These are phyloP conservation scores for Latrodectus elegans DNA, from an alignment of 2,888 invertebrate genomes.

Conservation along the genomic window DNA sequence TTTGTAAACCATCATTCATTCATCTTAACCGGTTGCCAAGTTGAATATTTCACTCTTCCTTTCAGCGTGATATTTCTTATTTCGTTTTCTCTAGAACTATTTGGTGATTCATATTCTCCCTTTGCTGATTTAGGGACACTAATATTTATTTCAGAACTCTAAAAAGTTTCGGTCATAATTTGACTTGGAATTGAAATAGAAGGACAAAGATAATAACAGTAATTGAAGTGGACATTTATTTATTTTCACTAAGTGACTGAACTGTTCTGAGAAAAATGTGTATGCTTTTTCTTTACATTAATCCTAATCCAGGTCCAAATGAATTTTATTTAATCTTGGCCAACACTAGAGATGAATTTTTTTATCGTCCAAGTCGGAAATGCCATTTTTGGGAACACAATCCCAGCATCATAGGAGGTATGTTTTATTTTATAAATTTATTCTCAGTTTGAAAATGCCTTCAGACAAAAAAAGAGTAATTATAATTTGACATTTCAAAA, in stretches of 20 bases:
- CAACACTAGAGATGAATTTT: constrained; percentile 86
- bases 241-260: too few relatives aligned
- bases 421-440: neutral
- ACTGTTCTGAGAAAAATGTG: constrained; percentile 28
- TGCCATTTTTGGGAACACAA: constrained; percentile 81
- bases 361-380: constrained; percentile 81
- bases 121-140: too few relatives aligned
- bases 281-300: constrained; percentile 59
- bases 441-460: neutral
- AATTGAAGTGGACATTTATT: too few relatives aligned
- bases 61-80: neutral
- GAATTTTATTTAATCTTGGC: constrained; percentile 60
- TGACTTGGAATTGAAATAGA: too few relatives aligned
- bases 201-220: too few relatives aligned
- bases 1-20: neutral
- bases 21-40: neutral
- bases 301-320: constrained; percentile 50
- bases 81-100: too few relatives aligned
- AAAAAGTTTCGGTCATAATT: too few relatives aligned
- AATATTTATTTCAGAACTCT: too few relatives aligned
- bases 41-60: constrained; percentile 1
- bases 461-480: neutral
- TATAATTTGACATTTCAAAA: too few relatives aligned
- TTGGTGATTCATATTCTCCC: too few relatives aligned
- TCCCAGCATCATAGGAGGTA: constrained; percentile 82